A percentile compares a stretch with the other conserved stretches of the same genome.
Conservation (phyloP, 1,140 invertebrate species). For the Hylaeus anthracinus region DNA sequence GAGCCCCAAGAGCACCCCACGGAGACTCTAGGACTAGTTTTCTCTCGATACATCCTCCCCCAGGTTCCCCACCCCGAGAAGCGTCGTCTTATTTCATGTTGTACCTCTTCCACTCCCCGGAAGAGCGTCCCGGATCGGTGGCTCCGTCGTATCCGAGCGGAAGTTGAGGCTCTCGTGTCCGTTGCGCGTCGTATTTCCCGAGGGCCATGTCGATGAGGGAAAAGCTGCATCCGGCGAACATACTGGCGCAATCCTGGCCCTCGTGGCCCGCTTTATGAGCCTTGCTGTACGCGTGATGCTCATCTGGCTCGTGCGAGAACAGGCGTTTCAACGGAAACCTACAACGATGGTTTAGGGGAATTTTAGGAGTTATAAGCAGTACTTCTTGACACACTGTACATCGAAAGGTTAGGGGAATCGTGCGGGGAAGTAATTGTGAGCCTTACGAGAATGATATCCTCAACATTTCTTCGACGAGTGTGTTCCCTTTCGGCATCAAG, state of each 20-base stretch:
- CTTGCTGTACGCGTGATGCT: constrained; percentile 85
- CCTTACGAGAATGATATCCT: constrained; percentile 86
- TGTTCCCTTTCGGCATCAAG: constrained; percentile 83
- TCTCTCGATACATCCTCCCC: background rate
- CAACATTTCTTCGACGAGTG: constrained; percentile 87
- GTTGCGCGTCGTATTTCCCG: constrained; percentile 84
- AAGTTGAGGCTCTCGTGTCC: constrained; percentile 22
- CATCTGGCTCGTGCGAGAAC: constrained; percentile 84
- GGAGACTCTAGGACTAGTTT: background rate
- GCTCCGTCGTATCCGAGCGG: constrained; percentile 53
- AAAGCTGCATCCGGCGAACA: constrained; percentile 85
- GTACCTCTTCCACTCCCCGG: constrained; percentile 59
- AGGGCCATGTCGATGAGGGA: constrained; percentile 88
- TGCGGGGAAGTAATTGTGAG: background rate
- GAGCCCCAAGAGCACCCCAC: background rate
- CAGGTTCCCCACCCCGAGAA: background rate
- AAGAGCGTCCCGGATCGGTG: constrained; percentile 38
- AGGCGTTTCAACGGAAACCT: constrained; percentile 85
- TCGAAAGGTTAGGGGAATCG: no score
- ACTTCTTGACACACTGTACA: no score
- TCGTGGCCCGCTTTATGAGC: constrained; percentile 83
- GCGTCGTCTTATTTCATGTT: constrained; percentile 71
- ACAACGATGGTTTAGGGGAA: constrained; percentile 42
- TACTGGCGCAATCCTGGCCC: constrained; percentile 81
- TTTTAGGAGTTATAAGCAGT: no score